A percentile compares a stretch with the other conserved stretches of the same genome.
These are phyloP conservation scores for Sycophila texana DNA, from an alignment of 2,888 invertebrate genomes.

Conservation along the genomic window DNA sequence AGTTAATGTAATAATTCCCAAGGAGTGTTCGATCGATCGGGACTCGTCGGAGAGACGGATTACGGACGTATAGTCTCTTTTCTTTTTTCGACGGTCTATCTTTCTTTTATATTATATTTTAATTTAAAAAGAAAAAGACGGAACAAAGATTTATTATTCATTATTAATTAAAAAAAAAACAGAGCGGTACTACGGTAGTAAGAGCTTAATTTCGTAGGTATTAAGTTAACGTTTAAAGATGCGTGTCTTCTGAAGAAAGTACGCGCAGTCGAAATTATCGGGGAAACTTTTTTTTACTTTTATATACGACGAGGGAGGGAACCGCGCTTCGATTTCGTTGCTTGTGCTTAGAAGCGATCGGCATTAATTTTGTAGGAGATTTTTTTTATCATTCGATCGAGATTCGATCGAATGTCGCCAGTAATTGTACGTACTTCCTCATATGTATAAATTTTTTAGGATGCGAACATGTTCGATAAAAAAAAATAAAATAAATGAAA, in stretches of 20 bases:
- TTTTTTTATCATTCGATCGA: not conserved
- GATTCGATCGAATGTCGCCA: not conserved
- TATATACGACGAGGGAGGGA: slow-evolving; percentile 1
- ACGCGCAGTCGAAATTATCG: slow-evolving; percentile 44
- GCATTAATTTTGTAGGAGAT: too few species aligned
- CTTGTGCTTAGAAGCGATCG: too few species aligned
- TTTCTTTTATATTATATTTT: not conserved
- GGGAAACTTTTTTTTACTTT: slow-evolving; percentile 26
- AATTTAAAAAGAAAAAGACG: slow-evolving; percentile 10
- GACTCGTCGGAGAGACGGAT: slow-evolving; percentile 17
- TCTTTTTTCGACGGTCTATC: slow-evolving; percentile 4
- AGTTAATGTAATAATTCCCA: slow-evolving; percentile 9
- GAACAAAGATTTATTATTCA: slow-evolving; percentile 19
- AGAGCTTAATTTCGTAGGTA: slow-evolving; percentile 29
- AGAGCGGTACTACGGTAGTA: slow-evolving; percentile 3
- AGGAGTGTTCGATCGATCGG: slow-evolving; percentile 38
- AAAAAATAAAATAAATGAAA: too few species aligned
- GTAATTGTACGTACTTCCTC: slow-evolving; percentile 45
- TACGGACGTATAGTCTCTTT: slow-evolving; percentile 6
- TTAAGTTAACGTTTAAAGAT: slow-evolving; percentile 20
- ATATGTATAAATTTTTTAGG: slow-evolving; percentile 10
- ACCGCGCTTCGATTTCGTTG: not conserved
- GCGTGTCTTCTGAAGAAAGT: slow-evolving; percentile 28
- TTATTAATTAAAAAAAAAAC: not conserved
- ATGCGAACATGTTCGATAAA: slow-evolving; percentile 38